Evolutionary conservation across 2,113 vertebrate genomes (phyloP).

Genomic region (Epinephelus lanceolatus): DNA sequence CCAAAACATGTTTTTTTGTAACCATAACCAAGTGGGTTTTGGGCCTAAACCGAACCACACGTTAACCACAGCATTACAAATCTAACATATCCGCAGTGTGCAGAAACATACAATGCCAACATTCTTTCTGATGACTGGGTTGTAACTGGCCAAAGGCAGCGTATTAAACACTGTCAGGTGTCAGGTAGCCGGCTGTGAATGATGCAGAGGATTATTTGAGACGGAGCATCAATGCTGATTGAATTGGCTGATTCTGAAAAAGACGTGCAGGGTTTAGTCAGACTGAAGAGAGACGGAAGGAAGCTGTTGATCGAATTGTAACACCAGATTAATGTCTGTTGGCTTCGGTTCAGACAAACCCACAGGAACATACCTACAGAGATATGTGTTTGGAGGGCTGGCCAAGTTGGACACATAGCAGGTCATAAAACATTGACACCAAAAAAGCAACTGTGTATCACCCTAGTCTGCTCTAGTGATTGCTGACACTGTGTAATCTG

Average conservation of each 20-base stretch:
- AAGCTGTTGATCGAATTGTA: constrained; percentile 60
- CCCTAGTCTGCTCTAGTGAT: neutral
- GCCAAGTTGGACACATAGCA: neutral
- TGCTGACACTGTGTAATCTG: too few relatives aligned
- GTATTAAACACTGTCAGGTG: constrained; percentile 42
- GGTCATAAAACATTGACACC: neutral
- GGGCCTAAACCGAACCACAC: too few relatives aligned
- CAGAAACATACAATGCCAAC: too few relatives aligned
- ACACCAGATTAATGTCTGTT: constrained; percentile 29
- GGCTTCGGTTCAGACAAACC: neutral
- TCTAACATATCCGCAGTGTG: too few relatives aligned
- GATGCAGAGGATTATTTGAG: constrained; percentile 57
- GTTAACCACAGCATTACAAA: too few relatives aligned
- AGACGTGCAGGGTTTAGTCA: constrained; percentile 54
- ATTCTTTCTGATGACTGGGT: too few relatives aligned
- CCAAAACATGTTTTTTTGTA: too few relatives aligned
- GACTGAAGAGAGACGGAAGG: constrained; percentile 52
- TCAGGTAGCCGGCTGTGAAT: constrained; percentile 64
- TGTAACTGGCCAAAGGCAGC: neutral
- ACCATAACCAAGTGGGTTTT: too few relatives aligned
- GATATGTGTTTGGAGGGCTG: neutral
- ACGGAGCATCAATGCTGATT: constrained; percentile 72
- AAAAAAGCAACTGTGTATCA: neutral
- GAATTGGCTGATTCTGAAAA: constrained; percentile 66
- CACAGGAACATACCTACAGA: neutral